A percentile compares a stretch with the other conserved stretches of the same genome.
phyloP scores from a whole-genome alignment of 2,113 vertebrate species.

The Glaucomys volans region DNA sequence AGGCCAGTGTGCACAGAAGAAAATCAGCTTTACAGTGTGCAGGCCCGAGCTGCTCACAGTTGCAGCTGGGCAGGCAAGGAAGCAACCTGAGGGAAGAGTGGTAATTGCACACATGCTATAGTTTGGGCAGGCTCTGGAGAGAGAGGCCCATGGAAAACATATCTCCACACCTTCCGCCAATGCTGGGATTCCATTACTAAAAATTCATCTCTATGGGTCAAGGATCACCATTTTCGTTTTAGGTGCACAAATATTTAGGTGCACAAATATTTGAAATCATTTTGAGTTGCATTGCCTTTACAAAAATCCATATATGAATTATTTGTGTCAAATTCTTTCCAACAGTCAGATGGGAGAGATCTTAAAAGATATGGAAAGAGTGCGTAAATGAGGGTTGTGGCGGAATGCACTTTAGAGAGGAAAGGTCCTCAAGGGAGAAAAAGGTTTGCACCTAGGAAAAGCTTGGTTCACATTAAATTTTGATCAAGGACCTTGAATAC shows the following conservation, averaged over 20 bases:
- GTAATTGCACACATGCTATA: neutral
- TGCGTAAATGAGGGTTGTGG: neutral
- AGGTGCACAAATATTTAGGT: neutral
- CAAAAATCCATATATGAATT: neutral
- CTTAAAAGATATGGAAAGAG: neutral
- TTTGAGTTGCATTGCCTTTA: neutral
- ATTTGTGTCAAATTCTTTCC: neutral
- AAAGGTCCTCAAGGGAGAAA: neutral
- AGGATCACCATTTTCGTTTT: neutral
- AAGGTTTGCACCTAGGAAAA: neutral
- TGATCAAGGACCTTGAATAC: neutral
- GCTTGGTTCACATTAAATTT: neutral
- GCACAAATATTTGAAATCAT: neutral
- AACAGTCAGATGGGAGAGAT: neutral
- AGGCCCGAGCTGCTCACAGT: rapidly evolving
- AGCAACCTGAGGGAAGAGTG: too few species aligned
- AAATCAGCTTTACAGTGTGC: neutral
- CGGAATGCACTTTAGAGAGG: neutral
- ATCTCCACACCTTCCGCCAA: neutral
- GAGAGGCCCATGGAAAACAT: neutral
- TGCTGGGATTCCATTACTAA: neutral
- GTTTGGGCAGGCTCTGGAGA: neutral
- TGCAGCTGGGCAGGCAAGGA: neutral
- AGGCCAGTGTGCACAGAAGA: rapidly evolving
- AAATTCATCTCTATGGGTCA: neutral